A percentile compares a stretch with the other conserved stretches of the same genome.
Conservation (phyloP, 1,140 invertebrate genomes). For the Neoseiulus cucumeris region DNA sequence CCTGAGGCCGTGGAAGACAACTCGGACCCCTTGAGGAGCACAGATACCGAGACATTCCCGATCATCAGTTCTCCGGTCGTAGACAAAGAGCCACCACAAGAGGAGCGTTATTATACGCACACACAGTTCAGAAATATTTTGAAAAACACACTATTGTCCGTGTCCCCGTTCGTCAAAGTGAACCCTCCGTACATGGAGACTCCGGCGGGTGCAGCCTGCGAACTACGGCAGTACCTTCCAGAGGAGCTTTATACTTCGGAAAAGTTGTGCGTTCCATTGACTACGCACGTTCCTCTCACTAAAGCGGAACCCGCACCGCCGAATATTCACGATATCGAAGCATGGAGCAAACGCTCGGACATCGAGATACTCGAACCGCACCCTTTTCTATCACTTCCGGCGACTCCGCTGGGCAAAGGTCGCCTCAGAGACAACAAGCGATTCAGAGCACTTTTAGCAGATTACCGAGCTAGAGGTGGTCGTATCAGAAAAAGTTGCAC, state of each 20-base stretch:
- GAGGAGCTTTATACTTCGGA: conserved; percentile 54
- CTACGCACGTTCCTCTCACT: conserved; percentile 16
- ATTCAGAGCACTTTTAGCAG: conserved; percentile 49
- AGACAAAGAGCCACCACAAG: background rate
- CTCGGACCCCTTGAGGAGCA: conserved; percentile 15
- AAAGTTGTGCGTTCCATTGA: conserved; percentile 23
- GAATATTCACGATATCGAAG: background rate
- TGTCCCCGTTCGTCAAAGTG: conserved; percentile 63
- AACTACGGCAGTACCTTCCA: conserved; percentile 52
- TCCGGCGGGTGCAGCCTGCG: conserved; percentile 51
- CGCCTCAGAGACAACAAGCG: conserved; percentile 26
- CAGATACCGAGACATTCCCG: background rate
- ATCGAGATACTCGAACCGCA: conserved; percentile 33
- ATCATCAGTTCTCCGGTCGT: background rate
- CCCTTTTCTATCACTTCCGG: conserved; percentile 33
- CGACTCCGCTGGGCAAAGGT: background rate
- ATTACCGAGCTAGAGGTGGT: conserved; percentile 65
- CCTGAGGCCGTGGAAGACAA: conserved; percentile 12
- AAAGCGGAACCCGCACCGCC: conserved; percentile 12
- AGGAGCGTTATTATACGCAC: background rate
- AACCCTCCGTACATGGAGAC: conserved; percentile 72
- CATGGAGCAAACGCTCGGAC: conserved; percentile 14
- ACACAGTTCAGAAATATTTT: conserved; percentile 10
- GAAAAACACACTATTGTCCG: conserved; percentile 11
- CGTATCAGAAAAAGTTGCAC: conserved; percentile 31